Evolutionary conservation across 2,888 invertebrate genomes (phyloP), one percentile per base, ranked within the genome.

Genomic region (Netelia fuscicornis): DNA sequence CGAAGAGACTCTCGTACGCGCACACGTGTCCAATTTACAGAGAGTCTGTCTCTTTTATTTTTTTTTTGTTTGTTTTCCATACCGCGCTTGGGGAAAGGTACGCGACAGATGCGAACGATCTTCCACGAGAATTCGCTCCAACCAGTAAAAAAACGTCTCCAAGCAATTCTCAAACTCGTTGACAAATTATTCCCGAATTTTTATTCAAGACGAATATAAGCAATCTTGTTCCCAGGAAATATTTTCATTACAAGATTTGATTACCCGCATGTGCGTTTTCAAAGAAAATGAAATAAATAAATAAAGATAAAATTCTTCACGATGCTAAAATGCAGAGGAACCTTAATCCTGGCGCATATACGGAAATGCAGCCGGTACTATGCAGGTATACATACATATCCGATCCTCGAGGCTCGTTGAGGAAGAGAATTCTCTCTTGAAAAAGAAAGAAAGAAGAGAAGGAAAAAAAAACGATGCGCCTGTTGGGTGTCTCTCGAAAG

Each of bases 21-120:
- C 56, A 68, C 60, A 67, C 58, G 77, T 48, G 75, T 67, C 70
- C 70, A 78, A 72, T 77, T 76, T 77, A 58, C 52, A 58, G 48
- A 48, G 48, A 3, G 48, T 9, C 48, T 48, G 10, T 11, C 13
- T 48, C 13, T 10, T 48, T 10, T 48, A 56, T 54, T 75, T 70
- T 79, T 67, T 30, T 68, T 48, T 17, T 25, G 30, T n/a, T n/a
- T 65, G 30, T 9, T 67, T 52, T 52, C 44, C 56, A 25, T 5
- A 30, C 0, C 5, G 30, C 30, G 6, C 52, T 58, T 25, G 58
- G 58, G 23, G 54, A 42, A 48, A 65, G 56, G 42, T 44, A 17
- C 17, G 54, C 65, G n/a, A 20, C 67, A 23, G 76, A 76, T 65
- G 65, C 23, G 42, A 37, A 25, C 3, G 23, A 62, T 30, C 30